Evolutionary conservation across 2,797 vertebrate genomes (phyloP).

Genomic region (Lagodon rhomboides): DNA sequence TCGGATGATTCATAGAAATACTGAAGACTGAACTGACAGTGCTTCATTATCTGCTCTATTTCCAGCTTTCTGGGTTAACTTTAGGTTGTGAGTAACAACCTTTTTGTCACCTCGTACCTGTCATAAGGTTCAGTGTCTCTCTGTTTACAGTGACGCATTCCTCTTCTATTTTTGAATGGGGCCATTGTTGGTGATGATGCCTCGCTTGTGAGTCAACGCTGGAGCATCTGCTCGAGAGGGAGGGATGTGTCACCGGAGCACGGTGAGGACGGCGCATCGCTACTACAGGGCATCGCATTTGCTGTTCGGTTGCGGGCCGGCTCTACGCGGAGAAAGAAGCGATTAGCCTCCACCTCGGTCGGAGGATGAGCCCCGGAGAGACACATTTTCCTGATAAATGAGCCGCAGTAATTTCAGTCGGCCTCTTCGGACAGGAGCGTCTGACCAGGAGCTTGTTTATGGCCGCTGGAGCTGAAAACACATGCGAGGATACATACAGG

Average conservation of each 20-base stretch:
- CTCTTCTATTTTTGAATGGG: slow-evolving; percentile 37
- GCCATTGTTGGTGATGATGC: slow-evolving; percentile 18
- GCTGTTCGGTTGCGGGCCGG: slow-evolving; percentile 49
- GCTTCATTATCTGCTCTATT: not conserved
- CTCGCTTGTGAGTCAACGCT: slow-evolving; percentile 52
- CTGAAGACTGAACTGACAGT: not conserved
- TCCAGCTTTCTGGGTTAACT: not conserved
- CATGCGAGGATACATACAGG: not conserved
- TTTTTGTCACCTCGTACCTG: slow-evolving; percentile 7
- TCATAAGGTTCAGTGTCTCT: not conserved
- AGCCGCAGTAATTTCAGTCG: slow-evolving; percentile 64
- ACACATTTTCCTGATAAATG: slow-evolving; percentile 72
- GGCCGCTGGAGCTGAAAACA: slow-evolving; percentile 45
- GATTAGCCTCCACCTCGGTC: slow-evolving; percentile 37
- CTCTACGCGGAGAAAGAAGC: slow-evolving; percentile 34
- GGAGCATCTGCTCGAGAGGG: slow-evolving; percentile 13
- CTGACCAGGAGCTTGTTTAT: slow-evolving; percentile 44
- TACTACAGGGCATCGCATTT: slow-evolving; percentile 52
- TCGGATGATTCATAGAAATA: not conserved
- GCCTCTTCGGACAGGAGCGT: slow-evolving; percentile 55
- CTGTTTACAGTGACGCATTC: slow-evolving; percentile 6
- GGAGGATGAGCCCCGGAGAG: slow-evolving; percentile 44
- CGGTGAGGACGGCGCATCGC: slow-evolving; percentile 50
- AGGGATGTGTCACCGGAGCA: slow-evolving; percentile 44
- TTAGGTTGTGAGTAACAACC: not conserved